phyloP scores from a whole-genome alignment of 2,888 invertebrate genomes.

The Mesochorus sp. region DNA sequence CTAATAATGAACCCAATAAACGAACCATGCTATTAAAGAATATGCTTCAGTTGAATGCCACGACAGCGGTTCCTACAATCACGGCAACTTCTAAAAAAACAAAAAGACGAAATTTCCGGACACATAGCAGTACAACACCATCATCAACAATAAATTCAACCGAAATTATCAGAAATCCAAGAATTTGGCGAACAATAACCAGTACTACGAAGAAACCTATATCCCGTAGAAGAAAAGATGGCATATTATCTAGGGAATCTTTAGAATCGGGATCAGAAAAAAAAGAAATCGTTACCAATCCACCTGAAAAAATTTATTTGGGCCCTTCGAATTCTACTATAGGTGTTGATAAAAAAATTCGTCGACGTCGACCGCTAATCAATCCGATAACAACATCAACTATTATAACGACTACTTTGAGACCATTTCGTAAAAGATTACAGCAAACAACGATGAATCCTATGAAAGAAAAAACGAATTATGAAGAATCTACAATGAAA shows the following conservation, averaged over 20 bases:
- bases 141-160: neutral
- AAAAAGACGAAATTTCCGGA: neutral
- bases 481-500: conserved; percentile 33
- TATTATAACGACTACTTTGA: conserved; percentile 34
- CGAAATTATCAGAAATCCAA: conserved; percentile 4
- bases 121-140: neutral
- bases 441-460: conserved; percentile 15
- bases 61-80: neutral
- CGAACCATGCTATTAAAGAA: neutral
- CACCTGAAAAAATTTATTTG: neutral
- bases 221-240: conserved; percentile 5
- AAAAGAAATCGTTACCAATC: neutral
- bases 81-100: neutral
- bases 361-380: conserved; percentile 42
- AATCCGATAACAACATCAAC: conserved; percentile 39
- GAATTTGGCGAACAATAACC: conserved; percentile 32
- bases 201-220: conserved; percentile 35
- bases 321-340: conserved; percentile 5
- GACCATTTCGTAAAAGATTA: conserved; percentile 44
- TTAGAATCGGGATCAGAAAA: conserved; percentile 19
- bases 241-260: neutral
- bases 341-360: conserved; percentile 22
- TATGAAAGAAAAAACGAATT: neutral
- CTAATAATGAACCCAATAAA: neutral
- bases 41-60: neutral